Percentiles rank a stretch among this genome's conserved stretches.
These are phyloP conservation scores for Sarcophaga bullata DNA, from an alignment of 1,140 invertebrate species.

Conservation along the genomic window DNA sequence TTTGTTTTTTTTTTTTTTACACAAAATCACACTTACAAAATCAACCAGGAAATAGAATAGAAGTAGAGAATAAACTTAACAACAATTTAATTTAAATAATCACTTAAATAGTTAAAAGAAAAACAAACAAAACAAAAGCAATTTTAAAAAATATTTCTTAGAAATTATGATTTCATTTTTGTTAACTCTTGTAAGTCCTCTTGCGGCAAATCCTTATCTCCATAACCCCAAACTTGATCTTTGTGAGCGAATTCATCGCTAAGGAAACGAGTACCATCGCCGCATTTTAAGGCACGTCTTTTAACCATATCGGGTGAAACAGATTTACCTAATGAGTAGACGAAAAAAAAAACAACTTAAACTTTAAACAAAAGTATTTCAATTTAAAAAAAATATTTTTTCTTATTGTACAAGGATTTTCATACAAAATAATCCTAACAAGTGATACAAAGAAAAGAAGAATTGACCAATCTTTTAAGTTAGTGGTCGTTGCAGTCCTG, in stretches of 20 bases:
- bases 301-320: slow-evolving; percentile 74
- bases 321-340: slow-evolving; percentile 67
- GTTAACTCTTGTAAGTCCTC: slow-evolving; percentile 69
- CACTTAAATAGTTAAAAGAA: not conserved
- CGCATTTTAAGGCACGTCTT: slow-evolving; percentile 71
- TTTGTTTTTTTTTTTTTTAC: no score
- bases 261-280: slow-evolving; percentile 71
- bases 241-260: slow-evolving; percentile 59
- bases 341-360: slow-evolving; percentile 41
- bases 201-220: slow-evolving; percentile 68
- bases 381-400: not conserved
- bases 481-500: no score
- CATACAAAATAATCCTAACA: no score
- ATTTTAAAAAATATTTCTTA: not conserved
- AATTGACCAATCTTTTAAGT: no score
- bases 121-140: not conserved
- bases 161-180: slow-evolving; percentile 57
- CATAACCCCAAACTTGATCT: slow-evolving; percentile 70
- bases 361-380: slow-evolving; percentile 36
- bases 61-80: not conserved
- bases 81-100: slow-evolving; percentile 25
- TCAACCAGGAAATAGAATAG: not conserved
- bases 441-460: no score
- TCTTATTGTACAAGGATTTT: not conserved
- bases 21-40: not conserved